Percentiles rank a stretch among this genome's conserved stretches.
Conservation (phyloP, 92 coral and sea anemone genomes). For the Epizoanthus scotinus region DNA sequence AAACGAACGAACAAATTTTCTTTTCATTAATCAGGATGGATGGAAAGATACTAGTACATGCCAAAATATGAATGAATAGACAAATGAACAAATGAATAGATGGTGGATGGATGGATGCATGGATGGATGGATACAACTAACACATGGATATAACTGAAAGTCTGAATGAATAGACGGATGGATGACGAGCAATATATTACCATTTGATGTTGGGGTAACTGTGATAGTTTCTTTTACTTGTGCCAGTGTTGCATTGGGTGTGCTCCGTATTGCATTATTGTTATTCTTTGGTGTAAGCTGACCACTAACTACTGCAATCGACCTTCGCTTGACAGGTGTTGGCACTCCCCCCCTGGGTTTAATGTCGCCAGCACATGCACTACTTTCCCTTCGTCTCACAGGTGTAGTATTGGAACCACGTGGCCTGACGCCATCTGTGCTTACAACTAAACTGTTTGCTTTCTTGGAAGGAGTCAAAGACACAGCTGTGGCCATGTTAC, state of each 20-base stretch:
- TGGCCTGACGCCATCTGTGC: slow-evolving; percentile 8
- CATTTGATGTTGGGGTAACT: neutral
- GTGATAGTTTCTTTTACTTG: neutral
- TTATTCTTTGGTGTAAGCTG: neutral
- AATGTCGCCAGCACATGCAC: neutral
- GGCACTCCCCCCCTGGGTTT: slow-evolving; percentile 5
- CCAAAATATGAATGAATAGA: too few relatives aligned
- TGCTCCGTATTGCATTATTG: neutral
- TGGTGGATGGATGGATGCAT: neutral
- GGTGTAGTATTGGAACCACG: slow-evolving; percentile 27
- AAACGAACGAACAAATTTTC: neutral
- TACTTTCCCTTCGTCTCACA: slow-evolving; percentile 24
- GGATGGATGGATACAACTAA: neutral
- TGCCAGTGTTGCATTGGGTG: neutral
- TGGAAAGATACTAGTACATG: too few relatives aligned
- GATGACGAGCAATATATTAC: neutral
- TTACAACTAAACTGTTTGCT: slow-evolving; percentile 23
- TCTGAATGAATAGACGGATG: neutral
- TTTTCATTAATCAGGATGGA: too few relatives aligned
- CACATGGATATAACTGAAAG: neutral
- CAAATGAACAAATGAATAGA: neutral
- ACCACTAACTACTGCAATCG: neutral
- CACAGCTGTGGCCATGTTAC: slow-evolving; percentile 17
- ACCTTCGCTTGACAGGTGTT: slow-evolving; percentile 9
- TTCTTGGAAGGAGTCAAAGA: slow-evolving; percentile 22